Conservation (phyloP, 2,888 invertebrate genomes). For the Octodonta nipae region DNA sequence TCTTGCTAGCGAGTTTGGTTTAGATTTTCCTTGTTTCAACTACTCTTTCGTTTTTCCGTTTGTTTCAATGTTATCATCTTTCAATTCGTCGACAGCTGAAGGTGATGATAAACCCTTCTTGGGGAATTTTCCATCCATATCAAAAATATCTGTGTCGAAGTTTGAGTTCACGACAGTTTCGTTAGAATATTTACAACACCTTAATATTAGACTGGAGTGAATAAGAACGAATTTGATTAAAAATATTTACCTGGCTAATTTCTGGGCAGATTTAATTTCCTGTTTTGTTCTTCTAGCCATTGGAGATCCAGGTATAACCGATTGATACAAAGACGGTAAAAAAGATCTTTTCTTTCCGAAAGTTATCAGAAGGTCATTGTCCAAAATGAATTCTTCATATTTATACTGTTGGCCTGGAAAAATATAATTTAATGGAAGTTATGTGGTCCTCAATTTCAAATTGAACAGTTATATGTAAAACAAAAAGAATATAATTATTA, state of each 20-base stretch:
- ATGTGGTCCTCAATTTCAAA: not conserved
- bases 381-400: slow-evolving; percentile 31
- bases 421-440: not conserved
- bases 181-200: too few species aligned
- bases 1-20: too few species aligned
- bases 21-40: too few species aligned
- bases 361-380: slow-evolving; percentile 42
- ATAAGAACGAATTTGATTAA: too few species aligned
- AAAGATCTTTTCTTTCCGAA: slow-evolving; percentile 25
- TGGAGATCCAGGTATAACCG: slow-evolving; percentile 63
- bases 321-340: slow-evolving; percentile 29
- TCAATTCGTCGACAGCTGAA: too few species aligned
- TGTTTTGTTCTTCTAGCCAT: slow-evolving; percentile 89
- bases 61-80: too few species aligned
- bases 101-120: too few species aligned
- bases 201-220: too few species aligned
- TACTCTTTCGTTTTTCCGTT: too few species aligned
- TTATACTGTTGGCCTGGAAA: slow-evolving; percentile 15
- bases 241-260: slow-evolving; percentile 47
- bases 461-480: not conserved
- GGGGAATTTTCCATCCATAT: too few species aligned
- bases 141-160: too few species aligned
- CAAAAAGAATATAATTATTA: not conserved
- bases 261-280: slow-evolving; percentile 85
- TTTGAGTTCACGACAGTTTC: too few species aligned